phyloP scores from a whole-genome alignment of 1,140 invertebrate species.

The Nixonia krombeini region DNA sequence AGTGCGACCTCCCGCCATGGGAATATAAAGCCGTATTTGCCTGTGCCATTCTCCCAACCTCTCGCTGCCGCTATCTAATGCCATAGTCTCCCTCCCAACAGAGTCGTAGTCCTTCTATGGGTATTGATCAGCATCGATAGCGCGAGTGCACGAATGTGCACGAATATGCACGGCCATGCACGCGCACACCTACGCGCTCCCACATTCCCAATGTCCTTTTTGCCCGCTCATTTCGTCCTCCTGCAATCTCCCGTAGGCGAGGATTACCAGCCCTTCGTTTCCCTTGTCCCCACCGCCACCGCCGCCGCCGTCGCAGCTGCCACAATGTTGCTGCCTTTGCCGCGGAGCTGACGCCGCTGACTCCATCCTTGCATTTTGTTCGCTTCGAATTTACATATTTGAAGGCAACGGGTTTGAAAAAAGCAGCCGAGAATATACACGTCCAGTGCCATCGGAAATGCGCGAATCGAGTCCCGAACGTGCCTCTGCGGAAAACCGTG shows the following conservation, averaged over 20 bases:
- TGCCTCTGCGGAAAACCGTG: too few relatives aligned
- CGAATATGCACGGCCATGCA: slow-evolving; percentile 18
- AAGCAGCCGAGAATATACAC: slow-evolving; percentile 49
- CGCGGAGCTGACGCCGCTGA: too few relatives aligned
- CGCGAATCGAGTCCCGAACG: slow-evolving; percentile 49
- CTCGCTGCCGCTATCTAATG: slow-evolving; percentile 38
- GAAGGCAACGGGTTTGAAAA: slow-evolving; percentile 58
- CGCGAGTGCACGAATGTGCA: slow-evolving; percentile 18
- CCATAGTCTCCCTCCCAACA: slow-evolving; percentile 35
- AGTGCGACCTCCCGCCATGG: slow-evolving; percentile 37
- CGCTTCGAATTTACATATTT: slow-evolving; percentile 67
- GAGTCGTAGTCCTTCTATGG: slow-evolving; percentile 37
- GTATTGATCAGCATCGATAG: slow-evolving; percentile 51
- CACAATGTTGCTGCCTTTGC: too few relatives aligned
- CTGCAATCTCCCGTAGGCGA: slow-evolving; percentile 66
- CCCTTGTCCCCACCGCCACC: slow-evolving; percentile 14
- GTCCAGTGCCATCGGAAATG: slow-evolving; percentile 51
- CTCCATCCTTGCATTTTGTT: slow-evolving; percentile 27
- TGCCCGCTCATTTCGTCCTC: slow-evolving; percentile 61
- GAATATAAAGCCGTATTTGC: slow-evolving; percentile 42
- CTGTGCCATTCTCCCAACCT: slow-evolving; percentile 32
- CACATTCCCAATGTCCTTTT: slow-evolving; percentile 50
- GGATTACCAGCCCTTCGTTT: slow-evolving; percentile 60
- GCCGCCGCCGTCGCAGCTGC: slow-evolving; percentile 42
- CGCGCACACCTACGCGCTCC: slow-evolving; percentile 26